Evolutionary conservation across 2,113 vertebrate species (phyloP).

Genomic region (Aphyosemion australe): DNA sequence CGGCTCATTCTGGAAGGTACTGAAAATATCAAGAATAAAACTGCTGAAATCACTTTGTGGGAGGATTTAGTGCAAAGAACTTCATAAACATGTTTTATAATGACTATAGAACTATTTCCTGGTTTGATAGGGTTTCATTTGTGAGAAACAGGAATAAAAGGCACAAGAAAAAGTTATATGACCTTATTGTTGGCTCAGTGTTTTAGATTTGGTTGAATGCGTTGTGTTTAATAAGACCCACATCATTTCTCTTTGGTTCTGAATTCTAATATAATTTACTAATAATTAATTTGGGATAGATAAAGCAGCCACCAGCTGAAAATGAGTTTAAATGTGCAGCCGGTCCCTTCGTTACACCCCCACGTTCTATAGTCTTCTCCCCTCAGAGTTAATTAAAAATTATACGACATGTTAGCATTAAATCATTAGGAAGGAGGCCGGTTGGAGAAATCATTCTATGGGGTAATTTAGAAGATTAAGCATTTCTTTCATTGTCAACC

Average conservation of each 20-base stretch:
- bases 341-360: slow-evolving; percentile 58
- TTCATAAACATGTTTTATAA: no score
- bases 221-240: neutral
- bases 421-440: slow-evolving; percentile 66
- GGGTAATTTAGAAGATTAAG: slow-evolving; percentile 72
- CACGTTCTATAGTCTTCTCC: slow-evolving; percentile 27
- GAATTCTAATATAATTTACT: slow-evolving; percentile 15
- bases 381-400: slow-evolving; percentile 78
- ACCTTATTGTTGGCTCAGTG: slow-evolving; percentile 9
- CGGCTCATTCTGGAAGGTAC: no score
- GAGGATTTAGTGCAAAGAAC: no score
- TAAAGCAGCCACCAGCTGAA: slow-evolving; percentile 21
- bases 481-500: slow-evolving; percentile 70
- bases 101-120: no score
- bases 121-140: neutral
- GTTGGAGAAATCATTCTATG: slow-evolving; percentile 63
- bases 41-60: no score
- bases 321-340: slow-evolving; percentile 49
- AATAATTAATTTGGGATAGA: slow-evolving; percentile 29
- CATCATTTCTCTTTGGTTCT: neutral
- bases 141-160: neutral
- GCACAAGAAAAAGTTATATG: neutral
- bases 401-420: slow-evolving; percentile 71
- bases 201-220: slow-evolving; percentile 20
- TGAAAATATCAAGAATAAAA: no score